A percentile compares a stretch with the other conserved stretches of the same genome.
Conservation (phyloP, 2,113 vertebrate genomes). For the Myotis davidii region DNA sequence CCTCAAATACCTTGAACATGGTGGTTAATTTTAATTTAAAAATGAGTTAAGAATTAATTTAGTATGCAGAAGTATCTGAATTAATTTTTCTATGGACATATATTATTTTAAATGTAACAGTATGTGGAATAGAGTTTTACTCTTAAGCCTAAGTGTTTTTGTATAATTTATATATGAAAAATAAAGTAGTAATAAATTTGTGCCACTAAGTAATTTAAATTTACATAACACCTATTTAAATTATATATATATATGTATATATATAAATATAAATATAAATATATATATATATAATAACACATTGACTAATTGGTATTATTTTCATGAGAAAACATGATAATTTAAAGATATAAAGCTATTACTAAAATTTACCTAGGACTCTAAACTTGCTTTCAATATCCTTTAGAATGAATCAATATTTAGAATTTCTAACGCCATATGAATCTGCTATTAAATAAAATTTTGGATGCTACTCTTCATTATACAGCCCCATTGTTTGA, state of each 20-base stretch:
- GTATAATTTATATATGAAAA: slow-evolving; percentile 26
- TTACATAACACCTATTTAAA: not conserved
- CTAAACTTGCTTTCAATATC: not conserved
- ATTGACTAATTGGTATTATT: not conserved
- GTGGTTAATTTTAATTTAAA: slow-evolving; percentile 6
- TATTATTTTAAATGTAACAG: slow-evolving; percentile 26
- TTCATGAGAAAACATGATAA: not conserved
- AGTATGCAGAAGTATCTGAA: not conserved
- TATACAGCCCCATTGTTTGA: not conserved
- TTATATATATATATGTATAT: not conserved
- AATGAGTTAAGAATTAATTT: slow-evolving; percentile 32
- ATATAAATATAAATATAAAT: no score
- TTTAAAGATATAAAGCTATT: not conserved
- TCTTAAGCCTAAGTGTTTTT: not conserved
- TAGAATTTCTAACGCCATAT: not conserved
- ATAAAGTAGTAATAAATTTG: slow-evolving; percentile 7
- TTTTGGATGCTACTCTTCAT: not conserved
- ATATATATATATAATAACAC: not conserved
- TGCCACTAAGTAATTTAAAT: slow-evolving; percentile 40
- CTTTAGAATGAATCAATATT: not conserved
- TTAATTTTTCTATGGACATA: slow-evolving; percentile 48
- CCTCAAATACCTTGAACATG: not conserved
- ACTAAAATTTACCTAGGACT: not conserved
- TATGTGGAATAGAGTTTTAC: not conserved
- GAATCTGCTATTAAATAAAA: not conserved